These are phyloP conservation scores for Mamestra configurata DNA, from an alignment of 1,140 invertebrate species.

Conservation along the genomic window DNA sequence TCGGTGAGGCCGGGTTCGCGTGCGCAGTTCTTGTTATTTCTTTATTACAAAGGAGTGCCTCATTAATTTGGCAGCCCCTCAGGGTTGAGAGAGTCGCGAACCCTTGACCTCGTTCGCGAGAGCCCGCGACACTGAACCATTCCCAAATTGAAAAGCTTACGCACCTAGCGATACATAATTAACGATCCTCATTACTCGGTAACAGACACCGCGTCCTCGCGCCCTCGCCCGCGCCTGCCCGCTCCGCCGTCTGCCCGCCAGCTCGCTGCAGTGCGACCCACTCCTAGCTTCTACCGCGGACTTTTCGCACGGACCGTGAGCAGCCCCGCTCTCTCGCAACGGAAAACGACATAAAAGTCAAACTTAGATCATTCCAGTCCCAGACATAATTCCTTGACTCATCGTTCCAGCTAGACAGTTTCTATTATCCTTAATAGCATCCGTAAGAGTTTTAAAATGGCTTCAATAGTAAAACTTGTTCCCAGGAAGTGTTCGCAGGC, in stretches of 20 bases:
- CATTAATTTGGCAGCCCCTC: constrained; percentile 87
- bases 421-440: constrained; percentile 86
- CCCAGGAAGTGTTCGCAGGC: constrained; percentile 77
- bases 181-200: constrained; percentile 84
- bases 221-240: constrained; percentile 26
- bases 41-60: constrained; percentile 88
- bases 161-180: constrained; percentile 86
- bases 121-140: constrained; percentile 79
- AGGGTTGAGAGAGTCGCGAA: constrained; percentile 82
- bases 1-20: constrained; percentile 78
- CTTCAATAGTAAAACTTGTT: constrained; percentile 83
- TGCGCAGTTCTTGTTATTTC: constrained; percentile 87
- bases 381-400: constrained; percentile 80
- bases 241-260: neutral
- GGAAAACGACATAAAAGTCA: constrained; percentile 71
- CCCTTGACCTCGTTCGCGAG: constrained; percentile 86
- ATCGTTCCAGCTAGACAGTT: constrained; percentile 81
- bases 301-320: constrained; percentile 36
- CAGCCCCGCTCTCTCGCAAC: constrained; percentile 23
- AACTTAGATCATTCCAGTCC: constrained; percentile 80
- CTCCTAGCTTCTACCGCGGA: neutral
- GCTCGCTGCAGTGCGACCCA: neutral
- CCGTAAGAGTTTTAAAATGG: constrained; percentile 86
- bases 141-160: constrained; percentile 79
- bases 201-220: constrained; percentile 66